These are phyloP conservation scores for Metacarcinus magister DNA, from an alignment of 2,888 invertebrate species.

Conservation along the genomic window DNA sequence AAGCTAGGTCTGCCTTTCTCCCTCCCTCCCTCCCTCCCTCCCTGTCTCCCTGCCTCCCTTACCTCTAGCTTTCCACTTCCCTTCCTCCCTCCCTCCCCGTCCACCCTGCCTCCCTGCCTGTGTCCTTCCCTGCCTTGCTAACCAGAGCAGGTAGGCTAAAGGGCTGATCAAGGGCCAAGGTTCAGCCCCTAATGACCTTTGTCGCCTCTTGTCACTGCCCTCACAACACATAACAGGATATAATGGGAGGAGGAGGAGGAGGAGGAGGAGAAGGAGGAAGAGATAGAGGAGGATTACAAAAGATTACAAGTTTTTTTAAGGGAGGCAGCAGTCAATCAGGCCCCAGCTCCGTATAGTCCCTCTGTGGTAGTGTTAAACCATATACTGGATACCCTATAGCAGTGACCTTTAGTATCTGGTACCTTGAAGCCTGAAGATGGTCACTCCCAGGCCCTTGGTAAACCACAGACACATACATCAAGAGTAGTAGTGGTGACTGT, in stretches of 20 bases:
- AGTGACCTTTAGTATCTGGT: too few species aligned
- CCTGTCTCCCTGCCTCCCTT: background rate
- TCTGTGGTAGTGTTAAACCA: too few species aligned
- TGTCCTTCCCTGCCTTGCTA: background rate
- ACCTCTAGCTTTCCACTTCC: background rate
- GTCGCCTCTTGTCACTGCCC: slow-evolving; percentile 9
- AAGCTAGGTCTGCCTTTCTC: background rate
- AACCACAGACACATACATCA: too few species aligned
- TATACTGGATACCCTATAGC: too few species aligned
- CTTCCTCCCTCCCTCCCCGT: background rate
- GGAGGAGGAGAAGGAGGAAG: too few species aligned
- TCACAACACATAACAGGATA: background rate
- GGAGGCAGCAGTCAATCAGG: too few species aligned
- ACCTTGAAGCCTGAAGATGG: too few species aligned
- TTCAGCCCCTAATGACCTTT: background rate
- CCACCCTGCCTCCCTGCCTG: background rate
- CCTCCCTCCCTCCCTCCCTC: background rate
- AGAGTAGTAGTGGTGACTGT: too few species aligned
- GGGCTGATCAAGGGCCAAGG: background rate
- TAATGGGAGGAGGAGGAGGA: background rate
- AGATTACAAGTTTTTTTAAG: too few species aligned
- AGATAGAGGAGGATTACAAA: too few species aligned
- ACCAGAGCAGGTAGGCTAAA: slow-evolving; percentile 11
- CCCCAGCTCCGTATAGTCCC: too few species aligned
- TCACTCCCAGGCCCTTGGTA: too few species aligned